A percentile compares a stretch with the other conserved stretches of the same genome.
These are phyloP conservation scores for Artibeus lituratus DNA, from an alignment of 2,797 vertebrate genomes.

Conservation along the genomic window DNA sequence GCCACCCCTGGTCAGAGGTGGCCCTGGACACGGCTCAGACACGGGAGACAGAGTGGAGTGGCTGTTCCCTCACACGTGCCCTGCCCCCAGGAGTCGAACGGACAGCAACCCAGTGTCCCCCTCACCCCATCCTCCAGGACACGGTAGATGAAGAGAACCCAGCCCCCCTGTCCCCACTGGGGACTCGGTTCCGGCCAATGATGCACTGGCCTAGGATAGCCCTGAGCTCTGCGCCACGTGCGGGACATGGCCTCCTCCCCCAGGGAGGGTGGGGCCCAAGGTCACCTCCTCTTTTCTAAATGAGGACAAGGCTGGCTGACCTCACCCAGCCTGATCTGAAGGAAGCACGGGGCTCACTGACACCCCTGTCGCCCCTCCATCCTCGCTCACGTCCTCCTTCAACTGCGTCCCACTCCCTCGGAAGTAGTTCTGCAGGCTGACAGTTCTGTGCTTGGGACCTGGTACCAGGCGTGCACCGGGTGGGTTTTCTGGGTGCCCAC, in stretches of 20 bases:
- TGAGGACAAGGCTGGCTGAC: not conserved
- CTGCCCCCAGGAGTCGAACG: no score
- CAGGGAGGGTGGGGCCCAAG: not conserved
- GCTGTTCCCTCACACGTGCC: not conserved
- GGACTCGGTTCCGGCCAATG: no score
- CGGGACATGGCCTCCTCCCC: not conserved
- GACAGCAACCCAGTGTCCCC: not conserved
- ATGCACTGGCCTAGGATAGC: not conserved
- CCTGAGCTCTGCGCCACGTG: not conserved
- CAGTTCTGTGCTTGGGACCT: not conserved
- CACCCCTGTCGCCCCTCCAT: accelerated
- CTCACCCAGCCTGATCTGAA: accelerated
- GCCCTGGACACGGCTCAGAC: not conserved
- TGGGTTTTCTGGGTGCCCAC: not conserved
- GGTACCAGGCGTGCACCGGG: not conserved
- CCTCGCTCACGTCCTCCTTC: not conserved
- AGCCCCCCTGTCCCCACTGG: no score
- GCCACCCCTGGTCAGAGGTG: not conserved
- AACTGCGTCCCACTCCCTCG: not conserved
- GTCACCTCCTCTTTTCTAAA: not conserved
- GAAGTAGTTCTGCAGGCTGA: not conserved
- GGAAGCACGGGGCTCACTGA: not conserved
- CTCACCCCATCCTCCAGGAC: accelerated
- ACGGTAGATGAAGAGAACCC: accelerated
- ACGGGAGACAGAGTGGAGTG: not conserved